Percentiles rank a stretch among this genome's conserved stretches.
phyloP scores from a whole-genome alignment of 2,888 invertebrate species.

The Volucella zonaria region DNA sequence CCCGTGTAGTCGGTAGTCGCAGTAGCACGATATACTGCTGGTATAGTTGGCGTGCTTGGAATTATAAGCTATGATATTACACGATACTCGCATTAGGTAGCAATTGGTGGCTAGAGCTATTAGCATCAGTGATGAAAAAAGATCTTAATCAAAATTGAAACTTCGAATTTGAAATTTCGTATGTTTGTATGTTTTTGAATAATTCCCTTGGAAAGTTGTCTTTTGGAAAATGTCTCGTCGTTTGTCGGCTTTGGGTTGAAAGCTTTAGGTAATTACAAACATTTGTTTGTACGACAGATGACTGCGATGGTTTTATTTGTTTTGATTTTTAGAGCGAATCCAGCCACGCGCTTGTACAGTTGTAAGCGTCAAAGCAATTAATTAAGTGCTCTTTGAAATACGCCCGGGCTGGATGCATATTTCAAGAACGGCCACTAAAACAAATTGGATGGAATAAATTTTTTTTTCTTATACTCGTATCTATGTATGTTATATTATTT shows the following conservation, averaged over 20 bases:
- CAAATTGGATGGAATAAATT: too few relatives aligned
- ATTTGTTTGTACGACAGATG: neutral
- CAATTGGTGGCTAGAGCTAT: constrained; percentile 26
- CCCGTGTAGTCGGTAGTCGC: constrained; percentile 10
- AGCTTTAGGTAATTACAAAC: neutral
- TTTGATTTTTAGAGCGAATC: constrained; percentile 4
- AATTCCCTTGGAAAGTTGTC: constrained; percentile 3
- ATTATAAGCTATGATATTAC: constrained; percentile 33
- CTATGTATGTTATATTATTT: neutral
- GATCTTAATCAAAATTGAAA: constrained; percentile 1
- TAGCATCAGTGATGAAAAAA: constrained; percentile 28
- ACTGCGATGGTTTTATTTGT: constrained; percentile 1
- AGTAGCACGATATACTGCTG: neutral
- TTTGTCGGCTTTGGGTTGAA: neutral
- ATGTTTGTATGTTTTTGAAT: constrained; percentile 19
- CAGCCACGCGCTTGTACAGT: constrained; percentile 25
- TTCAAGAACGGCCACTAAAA: constrained; percentile 14
- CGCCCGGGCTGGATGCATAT: neutral
- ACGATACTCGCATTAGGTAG: constrained; percentile 24
- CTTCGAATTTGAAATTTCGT: neutral
- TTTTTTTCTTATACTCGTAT: too few relatives aligned
- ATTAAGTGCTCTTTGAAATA: neutral
- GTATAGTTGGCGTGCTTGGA: constrained; percentile 19
- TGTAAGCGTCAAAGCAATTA: constrained; percentile 30
- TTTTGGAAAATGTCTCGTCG: constrained; percentile 7